These are phyloP conservation scores for Cossypha heuglini DNA, from an alignment of 2,797 vertebrate species.

Conservation along the genomic window DNA sequence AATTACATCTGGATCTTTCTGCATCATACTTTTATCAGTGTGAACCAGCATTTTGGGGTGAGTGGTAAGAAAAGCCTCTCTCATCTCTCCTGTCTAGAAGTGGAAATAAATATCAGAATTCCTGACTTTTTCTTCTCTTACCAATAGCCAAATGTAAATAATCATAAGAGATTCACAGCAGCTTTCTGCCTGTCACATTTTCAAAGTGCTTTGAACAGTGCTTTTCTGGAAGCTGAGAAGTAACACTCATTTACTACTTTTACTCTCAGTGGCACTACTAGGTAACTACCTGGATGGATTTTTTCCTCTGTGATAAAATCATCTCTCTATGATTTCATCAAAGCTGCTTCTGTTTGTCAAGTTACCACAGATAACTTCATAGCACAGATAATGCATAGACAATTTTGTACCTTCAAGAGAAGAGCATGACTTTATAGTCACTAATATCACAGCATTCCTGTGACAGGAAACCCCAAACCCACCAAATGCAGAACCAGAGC, in stretches of 20 bases:
- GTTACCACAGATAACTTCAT: neutral
- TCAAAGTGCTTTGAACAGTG: neutral
- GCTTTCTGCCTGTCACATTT: neutral
- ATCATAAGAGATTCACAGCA: neutral
- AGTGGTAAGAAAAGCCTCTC: neutral
- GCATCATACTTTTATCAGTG: neutral
- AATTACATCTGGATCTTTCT: neutral
- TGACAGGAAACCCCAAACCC: neutral
- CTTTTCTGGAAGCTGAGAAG: neutral
- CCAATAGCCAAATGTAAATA: neutral
- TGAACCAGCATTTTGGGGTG: neutral
- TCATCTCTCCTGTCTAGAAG: neutral
- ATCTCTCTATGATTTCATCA: neutral
- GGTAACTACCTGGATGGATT: neutral
- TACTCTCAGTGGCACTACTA: neutral
- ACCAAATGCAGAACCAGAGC: neutral
- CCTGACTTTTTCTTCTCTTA: neutral
- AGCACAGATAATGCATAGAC: neutral
- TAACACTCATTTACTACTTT: neutral
- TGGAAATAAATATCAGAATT: neutral
- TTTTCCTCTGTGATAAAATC: neutral
- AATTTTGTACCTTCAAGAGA: neutral
- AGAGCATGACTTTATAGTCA: neutral
- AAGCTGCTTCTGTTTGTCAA: neutral
- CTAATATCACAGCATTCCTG: neutral